These are phyloP conservation scores for Seriola quinqueradiata DNA, from an alignment of 2,113 vertebrate genomes.

Conservation along the genomic window DNA sequence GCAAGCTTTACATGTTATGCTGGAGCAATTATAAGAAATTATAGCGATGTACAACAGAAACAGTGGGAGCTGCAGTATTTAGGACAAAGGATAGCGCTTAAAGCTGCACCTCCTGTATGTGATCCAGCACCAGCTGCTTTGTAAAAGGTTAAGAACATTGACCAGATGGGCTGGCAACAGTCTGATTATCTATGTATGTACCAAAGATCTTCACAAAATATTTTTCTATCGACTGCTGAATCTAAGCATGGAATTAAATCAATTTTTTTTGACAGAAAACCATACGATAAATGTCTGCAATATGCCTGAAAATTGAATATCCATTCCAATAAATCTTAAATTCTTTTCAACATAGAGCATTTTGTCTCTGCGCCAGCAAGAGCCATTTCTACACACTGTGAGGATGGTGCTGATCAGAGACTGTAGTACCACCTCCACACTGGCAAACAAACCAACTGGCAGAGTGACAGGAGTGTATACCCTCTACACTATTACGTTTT, in stretches of 20 bases:
- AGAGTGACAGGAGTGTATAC: constrained; percentile 29
- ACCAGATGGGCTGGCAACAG: constrained; percentile 43
- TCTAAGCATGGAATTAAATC: background rate
- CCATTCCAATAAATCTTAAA: background rate
- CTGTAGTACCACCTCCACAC: constrained; percentile 27
- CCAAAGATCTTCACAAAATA: constrained; percentile 13
- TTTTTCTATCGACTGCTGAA: background rate
- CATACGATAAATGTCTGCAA: constrained; percentile 1
- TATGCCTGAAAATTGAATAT: background rate
- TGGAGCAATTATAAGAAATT: background rate
- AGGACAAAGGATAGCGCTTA: background rate
- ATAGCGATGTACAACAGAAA: background rate
- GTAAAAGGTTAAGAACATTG: constrained; percentile 27
- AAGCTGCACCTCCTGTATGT: constrained; percentile 2
- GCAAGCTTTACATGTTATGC: background rate
- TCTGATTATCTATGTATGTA: background rate
- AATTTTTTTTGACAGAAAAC: background rate
- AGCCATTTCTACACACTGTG: background rate
- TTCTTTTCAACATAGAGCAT: background rate
- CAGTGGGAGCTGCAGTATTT: background rate
- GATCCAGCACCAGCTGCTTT: constrained; percentile 31
- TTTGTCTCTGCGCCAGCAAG: constrained; percentile 37
- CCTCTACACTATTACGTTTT: constrained; percentile 27
- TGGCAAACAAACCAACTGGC: constrained; percentile 37
- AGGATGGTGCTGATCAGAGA: constrained; percentile 35